A percentile compares a stretch with the other conserved stretches of the same genome.
phyloP scores from a whole-genome alignment of 2,113 vertebrate species.

The Thalassoma bifasciatum region DNA sequence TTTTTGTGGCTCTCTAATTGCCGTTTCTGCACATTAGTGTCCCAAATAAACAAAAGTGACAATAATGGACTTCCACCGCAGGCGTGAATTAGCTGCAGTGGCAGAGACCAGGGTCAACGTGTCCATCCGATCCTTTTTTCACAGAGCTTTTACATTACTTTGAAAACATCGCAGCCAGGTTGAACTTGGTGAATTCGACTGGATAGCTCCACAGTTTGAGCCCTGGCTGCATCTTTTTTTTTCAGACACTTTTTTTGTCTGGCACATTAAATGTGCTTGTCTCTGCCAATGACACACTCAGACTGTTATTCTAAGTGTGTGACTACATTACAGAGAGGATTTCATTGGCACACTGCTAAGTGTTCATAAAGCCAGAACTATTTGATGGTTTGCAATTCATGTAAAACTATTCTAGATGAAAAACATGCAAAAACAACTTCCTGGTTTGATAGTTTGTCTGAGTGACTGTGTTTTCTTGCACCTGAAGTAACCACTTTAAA shows the following conservation, averaged over 20 bases:
- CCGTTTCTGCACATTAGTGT: conserved; percentile 61
- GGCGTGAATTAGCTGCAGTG: conserved; percentile 50
- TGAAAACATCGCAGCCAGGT: background rate
- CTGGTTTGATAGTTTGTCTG: background rate
- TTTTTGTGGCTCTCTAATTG: conserved; percentile 55
- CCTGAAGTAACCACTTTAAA: background rate
- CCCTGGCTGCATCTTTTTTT: background rate
- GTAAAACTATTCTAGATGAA: too few relatives aligned
- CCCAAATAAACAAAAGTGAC: conserved; percentile 63
- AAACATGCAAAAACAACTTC: background rate
- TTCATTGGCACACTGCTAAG: too few relatives aligned
- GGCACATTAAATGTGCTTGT: background rate
- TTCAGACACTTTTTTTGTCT: background rate
- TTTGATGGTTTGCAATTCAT: too few relatives aligned
- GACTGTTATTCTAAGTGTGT: background rate
- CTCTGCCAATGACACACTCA: background rate
- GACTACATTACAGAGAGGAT: background rate
- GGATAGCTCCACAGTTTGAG: background rate
- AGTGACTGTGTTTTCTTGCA: background rate
- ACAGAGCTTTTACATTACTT: background rate
- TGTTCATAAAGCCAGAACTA: too few relatives aligned
- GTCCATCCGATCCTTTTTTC: conserved; percentile 14
- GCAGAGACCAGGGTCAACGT: conserved; percentile 12
- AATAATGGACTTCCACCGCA: conserved; percentile 54
- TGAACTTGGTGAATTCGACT: background rate